phyloP scores from a whole-genome alignment of 2,888 invertebrate species.

The Hypercompe scribonia region DNA sequence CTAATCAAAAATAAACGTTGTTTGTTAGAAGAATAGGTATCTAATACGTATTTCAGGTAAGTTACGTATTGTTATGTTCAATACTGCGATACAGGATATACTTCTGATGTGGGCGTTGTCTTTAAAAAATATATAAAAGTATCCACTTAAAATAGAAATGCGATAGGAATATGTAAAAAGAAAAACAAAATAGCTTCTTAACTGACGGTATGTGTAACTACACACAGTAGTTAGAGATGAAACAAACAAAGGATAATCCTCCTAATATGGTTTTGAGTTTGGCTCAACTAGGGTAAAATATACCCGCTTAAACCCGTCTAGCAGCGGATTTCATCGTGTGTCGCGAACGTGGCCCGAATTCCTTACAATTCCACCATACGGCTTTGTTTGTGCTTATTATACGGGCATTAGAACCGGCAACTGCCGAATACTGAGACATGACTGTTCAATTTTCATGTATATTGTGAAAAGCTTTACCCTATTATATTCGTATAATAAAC shows the following conservation, averaged over 20 bases:
- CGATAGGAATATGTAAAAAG: not conserved
- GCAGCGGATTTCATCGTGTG: slow-evolving; percentile 60
- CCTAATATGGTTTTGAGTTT: slow-evolving; percentile 70
- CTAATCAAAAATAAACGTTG: no score
- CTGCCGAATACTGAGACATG: slow-evolving; percentile 11
- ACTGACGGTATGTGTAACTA: slow-evolving; percentile 6
- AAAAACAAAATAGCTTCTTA: not conserved
- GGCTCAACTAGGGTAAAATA: slow-evolving; percentile 58
- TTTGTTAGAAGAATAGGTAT: not conserved
- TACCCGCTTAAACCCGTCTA: slow-evolving; percentile 62
- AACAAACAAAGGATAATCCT: slow-evolving; percentile 68
- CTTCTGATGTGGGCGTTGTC: no score
- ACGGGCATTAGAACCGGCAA: slow-evolving; percentile 31
- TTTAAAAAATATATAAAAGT: no score
- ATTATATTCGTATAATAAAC: slow-evolving; percentile 8
- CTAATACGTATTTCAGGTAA: not conserved
- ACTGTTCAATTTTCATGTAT: slow-evolving; percentile 16
- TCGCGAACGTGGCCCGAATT: slow-evolving; percentile 68
- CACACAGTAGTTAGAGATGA: slow-evolving; percentile 46
- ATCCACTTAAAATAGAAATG: not conserved
- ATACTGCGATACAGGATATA: no score
- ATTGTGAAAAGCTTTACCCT: slow-evolving; percentile 1
- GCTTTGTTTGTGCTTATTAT: slow-evolving; percentile 51
- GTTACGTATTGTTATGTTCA: not conserved
- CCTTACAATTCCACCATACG: slow-evolving; percentile 40